These are phyloP conservation scores for Cynocephalus volans DNA, from an alignment of 2,113 vertebrate species.

Conservation along the genomic window DNA sequence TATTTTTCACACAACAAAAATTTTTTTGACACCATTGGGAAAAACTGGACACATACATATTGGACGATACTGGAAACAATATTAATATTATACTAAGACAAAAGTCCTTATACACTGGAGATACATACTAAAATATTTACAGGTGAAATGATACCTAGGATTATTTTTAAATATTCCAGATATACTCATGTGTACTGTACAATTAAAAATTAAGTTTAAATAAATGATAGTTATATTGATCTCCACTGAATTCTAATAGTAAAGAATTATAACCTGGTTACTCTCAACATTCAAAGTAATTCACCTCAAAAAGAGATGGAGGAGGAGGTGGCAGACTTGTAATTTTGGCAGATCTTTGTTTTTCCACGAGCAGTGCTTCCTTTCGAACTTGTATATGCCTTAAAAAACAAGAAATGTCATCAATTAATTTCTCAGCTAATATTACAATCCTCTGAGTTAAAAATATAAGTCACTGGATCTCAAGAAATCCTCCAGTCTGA, in stretches of 20 bases:
- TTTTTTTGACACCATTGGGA: neutral
- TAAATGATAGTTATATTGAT: slow-evolving; percentile 26
- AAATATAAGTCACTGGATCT: slow-evolving; percentile 8
- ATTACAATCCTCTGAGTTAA: neutral
- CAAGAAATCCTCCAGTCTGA: slow-evolving; percentile 19
- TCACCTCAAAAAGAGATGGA: slow-evolving; percentile 91
- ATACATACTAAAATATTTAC: neutral
- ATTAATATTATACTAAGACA: neutral
- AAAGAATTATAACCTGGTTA: slow-evolving; percentile 35
- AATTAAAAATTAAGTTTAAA: slow-evolving; percentile 57
- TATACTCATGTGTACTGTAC: neutral
- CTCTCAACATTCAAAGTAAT: slow-evolving; percentile 35
- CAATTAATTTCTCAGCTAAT: slow-evolving; percentile 56
- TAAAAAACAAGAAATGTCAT: slow-evolving; percentile 10
- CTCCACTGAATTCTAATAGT: slow-evolving; percentile 53
- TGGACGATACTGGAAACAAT: slow-evolving; percentile 9
- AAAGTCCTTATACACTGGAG: slow-evolving; percentile 28
- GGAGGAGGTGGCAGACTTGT: slow-evolving; percentile 92
- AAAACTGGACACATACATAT: slow-evolving; percentile 42
- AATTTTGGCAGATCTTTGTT: slow-evolving; percentile 93
- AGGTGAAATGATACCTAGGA: neutral
- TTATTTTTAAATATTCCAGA: slow-evolving; percentile 57
- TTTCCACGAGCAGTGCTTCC: slow-evolving; percentile 93
- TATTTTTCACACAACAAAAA: slow-evolving; percentile 46
- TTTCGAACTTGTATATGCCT: slow-evolving; percentile 92